These are phyloP conservation scores for Phorcus lineatus DNA, from an alignment of 2,888 invertebrate species.

Conservation along the genomic window DNA sequence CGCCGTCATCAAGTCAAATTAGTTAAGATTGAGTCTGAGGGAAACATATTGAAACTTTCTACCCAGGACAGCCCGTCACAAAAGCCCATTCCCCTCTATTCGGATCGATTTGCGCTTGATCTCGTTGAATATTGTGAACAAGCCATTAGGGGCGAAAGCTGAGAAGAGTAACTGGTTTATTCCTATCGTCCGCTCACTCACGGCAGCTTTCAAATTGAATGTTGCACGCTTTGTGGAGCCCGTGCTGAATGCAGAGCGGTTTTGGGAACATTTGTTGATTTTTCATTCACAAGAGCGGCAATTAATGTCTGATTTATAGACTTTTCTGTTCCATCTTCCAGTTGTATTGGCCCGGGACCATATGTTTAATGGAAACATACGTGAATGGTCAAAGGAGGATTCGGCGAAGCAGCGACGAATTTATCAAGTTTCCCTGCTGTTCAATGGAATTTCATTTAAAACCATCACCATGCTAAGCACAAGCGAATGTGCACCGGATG, in stretches of 20 bases:
- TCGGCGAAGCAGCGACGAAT: not conserved
- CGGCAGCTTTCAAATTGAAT: not conserved
- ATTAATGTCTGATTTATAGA: constrained; percentile 1
- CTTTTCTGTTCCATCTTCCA: not conserved
- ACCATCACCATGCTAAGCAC: not conserved
- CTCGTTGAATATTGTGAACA: not conserved
- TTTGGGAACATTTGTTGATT: not conserved
- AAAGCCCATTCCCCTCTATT: not conserved
- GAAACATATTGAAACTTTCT: not conserved
- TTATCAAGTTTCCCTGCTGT: not conserved
- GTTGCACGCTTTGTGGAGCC: not conserved
- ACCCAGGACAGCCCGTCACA: not conserved
- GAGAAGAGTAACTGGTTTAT: not conserved
- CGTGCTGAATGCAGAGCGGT: not conserved
- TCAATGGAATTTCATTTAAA: not conserved
- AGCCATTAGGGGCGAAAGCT: not conserved
- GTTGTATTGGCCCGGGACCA: not conserved
- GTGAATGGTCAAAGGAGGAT: not conserved
- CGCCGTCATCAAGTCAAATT: constrained; percentile 2
- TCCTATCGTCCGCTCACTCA: not conserved
- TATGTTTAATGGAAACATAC: not conserved
- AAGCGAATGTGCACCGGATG: not conserved
- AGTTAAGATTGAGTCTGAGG: not conserved
- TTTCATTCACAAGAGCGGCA: constrained; percentile 1
- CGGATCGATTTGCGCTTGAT: not conserved